Base-by-base conservation (phyloP, 2,113 vertebrate species). In the Platichthys stellatus region DNA sequence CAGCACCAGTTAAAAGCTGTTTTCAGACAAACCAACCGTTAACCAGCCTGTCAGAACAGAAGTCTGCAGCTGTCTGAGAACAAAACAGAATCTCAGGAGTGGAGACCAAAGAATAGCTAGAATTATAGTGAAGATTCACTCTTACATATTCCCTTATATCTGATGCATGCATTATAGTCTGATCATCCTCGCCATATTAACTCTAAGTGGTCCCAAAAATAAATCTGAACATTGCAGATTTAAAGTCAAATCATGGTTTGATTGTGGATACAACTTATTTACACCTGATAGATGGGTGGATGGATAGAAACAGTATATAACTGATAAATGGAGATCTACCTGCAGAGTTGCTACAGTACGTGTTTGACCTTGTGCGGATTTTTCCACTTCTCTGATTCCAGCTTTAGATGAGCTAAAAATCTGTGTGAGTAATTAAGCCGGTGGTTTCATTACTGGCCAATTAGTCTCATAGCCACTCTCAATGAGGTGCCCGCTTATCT, bases 391-490 rank as follows among this genome's bases (percentile, higher is more conserved):
- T 69, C 12, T 63, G 69, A 82, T 86, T 81, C 77, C 64, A 80
- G 35, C 69, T 80, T 71, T 56, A 51, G 77, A 87, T 81, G 79
- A 77, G 63, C 38, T 57, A 75, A 81, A 89, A 81, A 84, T 88
- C 79, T 35, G 56, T 74, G n/a, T 71, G 60, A 77, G 82, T 83
- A 69, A 90, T 92, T 90, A 87, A 85, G 67, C 84, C 86, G 72
- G 64, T 63, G 81, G 75, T 88, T 89, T 87, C 81, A 88, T 89
- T 83, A 82, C 81, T 64, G 79, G 38, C 70, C 75, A 90, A 90
- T 92, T 90, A 92, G 82, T 88, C 80, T 80, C 74, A 76, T 66
- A 74, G 40, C 63, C 77, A 72, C 65, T 78, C 69, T 78, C 72
- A 72, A 81, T 80, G 81, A 87, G 77, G 66, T 2, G 38, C 62